Evolutionary conservation across 2,113 vertebrate genomes (phyloP).

Genomic region (Aegithalos caudatus): DNA sequence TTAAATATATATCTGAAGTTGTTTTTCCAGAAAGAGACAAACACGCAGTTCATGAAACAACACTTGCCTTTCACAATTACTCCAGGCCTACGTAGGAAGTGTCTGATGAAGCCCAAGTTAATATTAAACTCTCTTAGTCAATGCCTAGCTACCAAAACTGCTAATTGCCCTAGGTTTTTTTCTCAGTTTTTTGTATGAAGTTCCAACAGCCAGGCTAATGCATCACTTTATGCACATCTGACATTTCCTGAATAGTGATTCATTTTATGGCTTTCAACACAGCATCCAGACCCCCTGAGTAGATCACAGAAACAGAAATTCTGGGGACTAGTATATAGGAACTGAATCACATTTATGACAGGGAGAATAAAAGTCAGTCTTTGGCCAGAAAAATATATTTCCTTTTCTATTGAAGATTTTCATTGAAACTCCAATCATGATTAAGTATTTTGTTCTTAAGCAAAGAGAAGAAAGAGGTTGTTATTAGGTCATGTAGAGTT

Average conservation of each 20-base stretch:
- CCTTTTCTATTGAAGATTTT: background rate
- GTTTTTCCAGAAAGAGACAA: background rate
- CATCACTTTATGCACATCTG: background rate
- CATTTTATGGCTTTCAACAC: background rate
- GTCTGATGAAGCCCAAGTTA: background rate
- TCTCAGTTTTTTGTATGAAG: background rate
- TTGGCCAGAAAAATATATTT: background rate
- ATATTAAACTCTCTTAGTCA: background rate
- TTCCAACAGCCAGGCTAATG: background rate
- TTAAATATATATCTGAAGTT: background rate
- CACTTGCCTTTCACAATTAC: background rate
- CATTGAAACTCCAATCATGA: background rate
- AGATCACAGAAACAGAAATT: background rate
- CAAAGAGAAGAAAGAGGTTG: background rate
- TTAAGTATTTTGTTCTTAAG: background rate
- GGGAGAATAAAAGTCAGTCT: background rate
- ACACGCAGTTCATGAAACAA: background rate
- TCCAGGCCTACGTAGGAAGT: background rate
- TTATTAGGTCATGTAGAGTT: background rate
- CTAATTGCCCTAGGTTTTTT: background rate
- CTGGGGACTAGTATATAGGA: background rate
- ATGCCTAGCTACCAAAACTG: background rate
- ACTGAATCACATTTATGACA: background rate
- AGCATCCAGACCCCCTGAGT: background rate
- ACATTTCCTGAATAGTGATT: background rate